A percentile compares a stretch with the other conserved stretches of the same genome.
Evolutionary conservation across 1,140 invertebrate genomes (phyloP).

Genomic region (Aphelenchoides fujianensis): DNA sequence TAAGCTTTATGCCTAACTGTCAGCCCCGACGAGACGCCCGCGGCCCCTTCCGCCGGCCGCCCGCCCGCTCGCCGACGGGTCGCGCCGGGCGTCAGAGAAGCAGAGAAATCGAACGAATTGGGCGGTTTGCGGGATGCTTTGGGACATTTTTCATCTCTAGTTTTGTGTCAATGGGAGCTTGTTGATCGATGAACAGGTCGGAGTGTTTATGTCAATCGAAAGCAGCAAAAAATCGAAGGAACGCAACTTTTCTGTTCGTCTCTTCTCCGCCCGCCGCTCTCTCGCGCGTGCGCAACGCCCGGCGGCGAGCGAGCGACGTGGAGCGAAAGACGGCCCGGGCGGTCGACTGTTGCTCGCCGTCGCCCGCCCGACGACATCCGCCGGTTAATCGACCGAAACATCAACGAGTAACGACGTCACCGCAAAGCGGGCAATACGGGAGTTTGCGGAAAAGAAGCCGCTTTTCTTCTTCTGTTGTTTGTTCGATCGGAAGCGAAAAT

Average conservation of each 20-base stretch:
- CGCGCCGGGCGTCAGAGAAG: background rate
- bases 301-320: background rate
- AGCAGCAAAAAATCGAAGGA: too few species aligned
- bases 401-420: too few species aligned
- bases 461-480: too few species aligned
- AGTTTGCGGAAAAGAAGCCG: too few species aligned
- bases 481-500: too few species aligned
- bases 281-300: background rate
- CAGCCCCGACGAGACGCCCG: background rate
- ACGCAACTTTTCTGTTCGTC: too few species aligned
- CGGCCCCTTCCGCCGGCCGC: background rate
- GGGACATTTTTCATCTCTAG: too few species aligned
- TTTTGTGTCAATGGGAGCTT: too few species aligned
- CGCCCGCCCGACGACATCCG: background rate
- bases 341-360: background rate
- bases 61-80: background rate
- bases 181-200: too few species aligned
- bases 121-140: too few species aligned
- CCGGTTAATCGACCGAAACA: background rate
- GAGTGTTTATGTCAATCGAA: too few species aligned
- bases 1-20: constrained; percentile 5
- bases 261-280: background rate
- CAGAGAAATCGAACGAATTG: background rate
- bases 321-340: background rate
- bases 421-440: too few species aligned